Evolutionary conservation across 2,797 vertebrate genomes (phyloP).

Genomic region (Pseudochaenichthys georgianus): DNA sequence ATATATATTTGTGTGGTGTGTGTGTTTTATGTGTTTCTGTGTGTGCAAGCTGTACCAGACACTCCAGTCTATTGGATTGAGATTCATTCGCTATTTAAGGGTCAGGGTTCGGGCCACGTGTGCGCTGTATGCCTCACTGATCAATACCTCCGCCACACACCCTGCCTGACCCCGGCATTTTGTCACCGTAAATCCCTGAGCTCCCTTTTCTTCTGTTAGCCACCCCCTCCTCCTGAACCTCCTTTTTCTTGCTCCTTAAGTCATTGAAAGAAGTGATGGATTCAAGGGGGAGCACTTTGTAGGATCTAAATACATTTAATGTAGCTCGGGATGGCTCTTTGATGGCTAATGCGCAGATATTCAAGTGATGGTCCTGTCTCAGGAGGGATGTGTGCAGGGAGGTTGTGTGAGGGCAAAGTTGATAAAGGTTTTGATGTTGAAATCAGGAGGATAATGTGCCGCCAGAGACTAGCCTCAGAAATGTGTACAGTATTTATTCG

Average conservation of each 20-base stretch:
- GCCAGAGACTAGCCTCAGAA: neutral
- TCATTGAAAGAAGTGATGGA: slow-evolving; percentile 79
- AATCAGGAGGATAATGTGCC: neutral
- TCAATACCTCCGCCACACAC: slow-evolving; percentile 89
- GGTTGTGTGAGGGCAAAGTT: slow-evolving; percentile 21
- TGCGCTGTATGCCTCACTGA: slow-evolving; percentile 89
- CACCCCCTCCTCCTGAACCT: slow-evolving; percentile 10
- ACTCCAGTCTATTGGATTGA: slow-evolving; percentile 98
- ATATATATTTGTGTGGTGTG: slow-evolving; percentile 56
- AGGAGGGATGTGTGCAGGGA: slow-evolving; percentile 41
- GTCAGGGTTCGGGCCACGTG: slow-evolving; percentile 92
- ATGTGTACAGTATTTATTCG: neutral
- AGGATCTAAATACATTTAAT: slow-evolving; percentile 79
- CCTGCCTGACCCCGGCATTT: slow-evolving; percentile 87
- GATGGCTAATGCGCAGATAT: slow-evolving; percentile 58
- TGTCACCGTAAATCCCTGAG: slow-evolving; percentile 88
- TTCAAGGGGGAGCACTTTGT: slow-evolving; percentile 79
- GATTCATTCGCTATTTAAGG: slow-evolving; percentile 99
- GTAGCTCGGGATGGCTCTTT: slow-evolving; percentile 60
- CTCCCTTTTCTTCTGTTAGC: slow-evolving; percentile 38
- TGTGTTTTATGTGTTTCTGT: slow-evolving; percentile 51
- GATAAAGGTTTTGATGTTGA: slow-evolving; percentile 3
- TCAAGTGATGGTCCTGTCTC: slow-evolving; percentile 49
- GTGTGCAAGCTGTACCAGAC: slow-evolving; percentile 74
- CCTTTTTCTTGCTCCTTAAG: slow-evolving; percentile 61